A percentile compares a stretch with the other conserved stretches of the same genome.
These are phyloP conservation scores for Alosa sapidissima DNA, from an alignment of 2,797 vertebrate species.

Conservation along the genomic window DNA sequence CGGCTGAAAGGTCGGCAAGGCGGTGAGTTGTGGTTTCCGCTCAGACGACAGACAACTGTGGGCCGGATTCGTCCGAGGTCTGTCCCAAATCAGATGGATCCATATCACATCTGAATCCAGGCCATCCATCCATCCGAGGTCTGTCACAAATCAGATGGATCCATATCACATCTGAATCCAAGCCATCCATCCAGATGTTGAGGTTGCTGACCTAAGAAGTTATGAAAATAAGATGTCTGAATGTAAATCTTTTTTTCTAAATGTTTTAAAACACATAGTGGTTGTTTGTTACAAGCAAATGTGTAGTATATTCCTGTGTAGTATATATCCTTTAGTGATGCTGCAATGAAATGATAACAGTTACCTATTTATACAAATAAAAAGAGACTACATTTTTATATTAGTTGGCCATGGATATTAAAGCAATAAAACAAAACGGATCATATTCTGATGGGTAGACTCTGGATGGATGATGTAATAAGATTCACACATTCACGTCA, in stretches of 20 bases:
- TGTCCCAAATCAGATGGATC: conserved; percentile 37
- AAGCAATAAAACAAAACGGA: not conserved
- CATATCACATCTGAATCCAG: conserved; percentile 33
- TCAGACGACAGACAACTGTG: not conserved
- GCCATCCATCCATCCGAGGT: not conserved
- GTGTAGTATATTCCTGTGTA: not conserved
- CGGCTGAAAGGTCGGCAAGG: conserved; percentile 47
- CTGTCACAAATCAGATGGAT: conserved; percentile 35
- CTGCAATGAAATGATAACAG: not conserved
- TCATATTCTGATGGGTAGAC: not conserved
- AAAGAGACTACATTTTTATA: not conserved
- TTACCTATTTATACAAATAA: not conserved
- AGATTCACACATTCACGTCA: not conserved
- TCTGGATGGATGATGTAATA: conserved; percentile 7
- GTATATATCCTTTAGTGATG: not conserved
- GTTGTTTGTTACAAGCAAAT: not conserved
- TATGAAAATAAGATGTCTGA: not conserved
- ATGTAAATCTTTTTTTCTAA: not conserved
- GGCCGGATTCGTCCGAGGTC: not conserved
- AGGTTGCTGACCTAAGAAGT: not conserved
- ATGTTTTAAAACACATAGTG: not conserved
- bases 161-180: conserved; percentile 35
- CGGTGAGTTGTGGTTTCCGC: not conserved
- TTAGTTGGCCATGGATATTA: not conserved
- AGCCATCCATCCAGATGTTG: not conserved